Evolutionary conservation across 2,113 vertebrate species (phyloP).

Genomic region (Thymallus thymallus): DNA sequence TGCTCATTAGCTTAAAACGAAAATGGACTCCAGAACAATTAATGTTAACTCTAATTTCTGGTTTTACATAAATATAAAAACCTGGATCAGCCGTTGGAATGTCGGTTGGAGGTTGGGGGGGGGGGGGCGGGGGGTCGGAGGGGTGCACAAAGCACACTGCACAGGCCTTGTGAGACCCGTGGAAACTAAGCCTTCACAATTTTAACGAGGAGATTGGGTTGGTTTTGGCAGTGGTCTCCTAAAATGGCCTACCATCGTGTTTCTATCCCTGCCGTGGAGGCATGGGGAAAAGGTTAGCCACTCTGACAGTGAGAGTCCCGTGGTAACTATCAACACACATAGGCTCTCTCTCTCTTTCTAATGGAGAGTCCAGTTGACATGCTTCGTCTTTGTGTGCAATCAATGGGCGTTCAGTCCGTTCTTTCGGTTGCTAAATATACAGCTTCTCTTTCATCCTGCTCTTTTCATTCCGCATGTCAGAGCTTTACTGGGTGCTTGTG

Average conservation of each 20-base stretch:
- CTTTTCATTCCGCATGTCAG: conserved; percentile 48
- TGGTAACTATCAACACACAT: conserved; percentile 32
- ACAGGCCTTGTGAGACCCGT: conserved; percentile 29
- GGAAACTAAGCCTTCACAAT: conserved; percentile 53
- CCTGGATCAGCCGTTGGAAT: conserved; percentile 37
- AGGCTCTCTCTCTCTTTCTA: conserved; percentile 54
- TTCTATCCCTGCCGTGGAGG: conserved; percentile 58
- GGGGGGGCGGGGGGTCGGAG: no score
- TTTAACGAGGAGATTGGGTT: conserved; percentile 51
- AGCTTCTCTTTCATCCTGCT: conserved; percentile 58
- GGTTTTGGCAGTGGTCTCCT: conserved; percentile 44
- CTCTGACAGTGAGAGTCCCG: conserved; percentile 49
- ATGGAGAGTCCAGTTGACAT: conserved; percentile 37
- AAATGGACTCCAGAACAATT: conserved; percentile 48
- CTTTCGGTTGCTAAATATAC: conserved; percentile 55
- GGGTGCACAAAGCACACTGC: not conserved
- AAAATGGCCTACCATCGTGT: conserved; percentile 58
- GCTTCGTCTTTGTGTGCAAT: conserved; percentile 13
- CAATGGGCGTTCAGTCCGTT: conserved; percentile 30
- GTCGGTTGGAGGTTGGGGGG: not conserved
- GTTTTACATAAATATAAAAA: conserved; percentile 49
- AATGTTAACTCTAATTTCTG: conserved; percentile 53
- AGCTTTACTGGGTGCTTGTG: conserved; percentile 66
- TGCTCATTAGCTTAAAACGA: conserved; percentile 50
- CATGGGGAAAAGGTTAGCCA: conserved; percentile 56